Base-by-base conservation (phyloP, 2,888 invertebrate genomes). In the Agriopis marginaria region DNA sequence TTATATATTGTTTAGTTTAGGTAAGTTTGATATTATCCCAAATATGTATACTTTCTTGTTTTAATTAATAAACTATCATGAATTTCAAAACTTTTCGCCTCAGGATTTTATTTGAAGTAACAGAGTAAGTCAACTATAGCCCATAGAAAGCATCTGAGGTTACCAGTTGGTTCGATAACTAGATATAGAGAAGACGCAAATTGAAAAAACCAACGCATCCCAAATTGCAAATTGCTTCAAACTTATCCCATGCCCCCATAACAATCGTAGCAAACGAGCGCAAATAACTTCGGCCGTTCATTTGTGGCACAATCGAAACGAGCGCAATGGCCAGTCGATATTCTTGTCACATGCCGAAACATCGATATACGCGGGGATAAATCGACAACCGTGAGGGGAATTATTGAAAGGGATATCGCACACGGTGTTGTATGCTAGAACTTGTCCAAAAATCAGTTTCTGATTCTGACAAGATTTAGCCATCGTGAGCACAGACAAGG, bases 321-420 rank as follows among this genome's bases (percentile, higher is more conserved):
- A 68, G 63, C 67, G 66, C 60, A 55, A 66, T 66, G 73, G 70
- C 62, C 72, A 64, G 67, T 70, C 72, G 64, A 63, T 68, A 79
- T 78, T 79, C 79, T 64, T 68, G 73, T 73, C 77, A 75, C 81
- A 84, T 74, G 77, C 70, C 77, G 72, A 75, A 76, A 79, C 76
- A 75, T 77, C 76, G 79, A 80, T 80, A 81, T 80, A 81, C 80
- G 82, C 78, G 77, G 72, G 82, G 79, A 83, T 85, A 83, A 82
- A 85, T 84, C 79, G 81, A 70, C 70, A 64, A 51, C 68, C 86
- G 86, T 86, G 85, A 81, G 74, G 44, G 42, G 85, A 84, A 84
- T 86, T 68, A 62, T 23, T 60, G 68, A 68, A 70, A 53, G 45
- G 54, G 32, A 10, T n/a, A 17, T 9, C n/a, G 32, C 51, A 64